Percentiles rank a stretch among this genome's conserved stretches.
Conservation (phyloP, 1,140 invertebrate species). For the Atta texana region DNA sequence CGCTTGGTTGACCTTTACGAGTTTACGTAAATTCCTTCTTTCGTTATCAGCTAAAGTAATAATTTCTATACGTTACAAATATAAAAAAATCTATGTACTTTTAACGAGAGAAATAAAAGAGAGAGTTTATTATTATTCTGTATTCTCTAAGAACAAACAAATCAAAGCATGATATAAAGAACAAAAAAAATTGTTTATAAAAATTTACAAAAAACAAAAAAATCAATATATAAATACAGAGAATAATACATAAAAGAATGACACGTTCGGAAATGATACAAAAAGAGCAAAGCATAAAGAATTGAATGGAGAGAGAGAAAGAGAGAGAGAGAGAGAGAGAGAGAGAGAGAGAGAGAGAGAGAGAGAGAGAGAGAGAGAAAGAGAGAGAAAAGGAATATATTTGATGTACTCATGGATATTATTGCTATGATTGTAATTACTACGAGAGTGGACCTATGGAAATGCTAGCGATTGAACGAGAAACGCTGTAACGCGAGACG, state of each 20-base stretch:
- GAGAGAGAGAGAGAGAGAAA: not conserved
- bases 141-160: too few relatives aligned
- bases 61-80: not conserved
- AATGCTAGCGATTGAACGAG: not conserved
- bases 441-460: not conserved
- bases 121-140: not conserved
- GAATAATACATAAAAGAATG: too few relatives aligned
- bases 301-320: not conserved
- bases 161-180: too few relatives aligned
- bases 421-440: not conserved
- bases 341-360: not conserved
- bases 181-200: too few relatives aligned
- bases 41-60: not conserved
- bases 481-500: not conserved
- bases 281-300: too few relatives aligned
- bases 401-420: not conserved
- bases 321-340: not conserved
- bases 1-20: not conserved
- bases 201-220: too few relatives aligned
- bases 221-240: too few relatives aligned
- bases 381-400: not conserved
- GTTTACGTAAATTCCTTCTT: not conserved
- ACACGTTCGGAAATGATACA: too few relatives aligned
- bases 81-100: not conserved
- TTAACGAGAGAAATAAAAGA: not conserved